Evolutionary conservation across 2,888 invertebrate species (phyloP).

Genomic region (Uropetala carovei): DNA sequence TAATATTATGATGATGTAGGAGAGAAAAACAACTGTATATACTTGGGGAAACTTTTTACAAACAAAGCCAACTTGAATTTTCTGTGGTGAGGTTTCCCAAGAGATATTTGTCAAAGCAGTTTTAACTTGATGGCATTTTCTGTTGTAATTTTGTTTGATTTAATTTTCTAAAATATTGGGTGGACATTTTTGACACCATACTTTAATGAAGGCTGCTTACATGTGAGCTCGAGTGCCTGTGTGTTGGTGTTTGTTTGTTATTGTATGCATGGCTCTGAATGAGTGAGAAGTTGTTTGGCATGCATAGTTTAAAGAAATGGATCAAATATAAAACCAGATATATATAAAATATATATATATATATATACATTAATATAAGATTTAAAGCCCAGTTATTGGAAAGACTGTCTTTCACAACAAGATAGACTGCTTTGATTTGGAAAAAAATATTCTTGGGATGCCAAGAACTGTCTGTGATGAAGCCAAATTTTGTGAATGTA

Average conservation of each 20-base stretch:
- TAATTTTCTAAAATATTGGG: conserved; percentile 62
- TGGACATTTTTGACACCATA: conserved; percentile 66
- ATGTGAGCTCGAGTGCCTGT: conserved; percentile 66
- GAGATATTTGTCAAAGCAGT: conserved; percentile 68
- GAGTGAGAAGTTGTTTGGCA: conserved; percentile 65
- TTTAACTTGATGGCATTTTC: conserved; percentile 66
- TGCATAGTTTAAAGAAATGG: conserved; percentile 65
- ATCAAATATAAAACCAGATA: conserved; percentile 62
- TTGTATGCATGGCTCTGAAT: conserved; percentile 66
- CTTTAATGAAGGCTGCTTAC: conserved; percentile 66
- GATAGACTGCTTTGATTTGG: conserved; percentile 68
- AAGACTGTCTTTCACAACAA: conserved; percentile 67
- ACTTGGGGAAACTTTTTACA: conserved; percentile 68
- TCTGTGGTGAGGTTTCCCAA: conserved; percentile 69
- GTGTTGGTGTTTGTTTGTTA: conserved; percentile 66
- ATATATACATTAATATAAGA: conserved; percentile 64
- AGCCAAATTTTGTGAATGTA: conserved; percentile 79
- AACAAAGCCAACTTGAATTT: conserved; percentile 68
- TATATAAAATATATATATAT: conserved; percentile 51
- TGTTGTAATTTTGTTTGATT: conserved; percentile 60
- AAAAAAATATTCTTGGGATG: conserved; percentile 64
- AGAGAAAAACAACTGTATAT: conserved; percentile 68
- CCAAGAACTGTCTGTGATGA: conserved; percentile 77
- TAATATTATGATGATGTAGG: conserved; percentile 58
- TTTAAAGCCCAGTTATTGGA: conserved; percentile 61